Evolutionary conservation across 2,113 vertebrate species (phyloP).

Genomic region (Myrmecobius fasciatus): DNA sequence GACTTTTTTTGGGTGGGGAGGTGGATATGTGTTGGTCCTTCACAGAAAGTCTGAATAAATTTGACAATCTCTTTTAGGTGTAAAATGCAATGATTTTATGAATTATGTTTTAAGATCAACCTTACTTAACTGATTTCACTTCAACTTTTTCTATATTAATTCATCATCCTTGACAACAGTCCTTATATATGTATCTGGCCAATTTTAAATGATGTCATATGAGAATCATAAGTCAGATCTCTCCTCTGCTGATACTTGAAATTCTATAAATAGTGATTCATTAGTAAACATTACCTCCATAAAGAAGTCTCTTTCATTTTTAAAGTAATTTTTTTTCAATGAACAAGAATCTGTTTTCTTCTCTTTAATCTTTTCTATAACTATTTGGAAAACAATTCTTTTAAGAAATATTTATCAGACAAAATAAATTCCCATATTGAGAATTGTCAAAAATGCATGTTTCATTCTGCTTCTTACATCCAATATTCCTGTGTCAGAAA

Average conservation of each 20-base stretch:
- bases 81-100: neutral
- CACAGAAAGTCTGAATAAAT: neutral
- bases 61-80: neutral
- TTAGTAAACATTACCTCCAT: neutral
- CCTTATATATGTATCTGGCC: neutral
- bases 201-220: neutral
- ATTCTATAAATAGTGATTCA: neutral
- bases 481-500: neutral
- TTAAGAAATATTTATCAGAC: neutral
- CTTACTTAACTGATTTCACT: neutral
- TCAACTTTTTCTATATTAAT: neutral
- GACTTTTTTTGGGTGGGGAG: neutral
- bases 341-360: neutral
- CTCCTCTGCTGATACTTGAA: neutral
- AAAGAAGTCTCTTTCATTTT: neutral
- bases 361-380: neutral
- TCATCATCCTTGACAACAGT: conserved; percentile 6
- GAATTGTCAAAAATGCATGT: neutral
- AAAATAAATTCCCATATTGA: neutral
- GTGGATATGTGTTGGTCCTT: neutral
- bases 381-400: neutral
- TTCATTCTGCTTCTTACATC: neutral
- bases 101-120: neutral
- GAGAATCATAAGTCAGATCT: conserved; percentile 5
- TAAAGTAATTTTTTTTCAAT: neutral